Base-by-base conservation (phyloP, 2,797 vertebrate genomes). In the Chromis chromis region DNA sequence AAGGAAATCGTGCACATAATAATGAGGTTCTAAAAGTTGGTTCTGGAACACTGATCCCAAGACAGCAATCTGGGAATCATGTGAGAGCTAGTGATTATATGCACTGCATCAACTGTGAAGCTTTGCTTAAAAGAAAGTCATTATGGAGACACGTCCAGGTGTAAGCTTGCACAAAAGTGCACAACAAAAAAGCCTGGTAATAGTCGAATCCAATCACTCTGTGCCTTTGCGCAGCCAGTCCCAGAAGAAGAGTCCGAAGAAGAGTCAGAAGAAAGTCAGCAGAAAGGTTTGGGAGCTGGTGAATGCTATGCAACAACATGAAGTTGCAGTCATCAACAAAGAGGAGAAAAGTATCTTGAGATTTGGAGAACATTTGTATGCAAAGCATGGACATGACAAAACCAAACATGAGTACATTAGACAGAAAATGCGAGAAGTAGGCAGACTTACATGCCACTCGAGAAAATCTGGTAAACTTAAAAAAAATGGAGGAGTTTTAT, bases 301-400 rank as follows among this genome's bases (percentile, higher is more conserved):
- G 7, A 81, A 71, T 64, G 48, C 14, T 1, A 70, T 77, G 65
- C 16, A 74, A 16, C 66, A 72, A 65, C 68, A 73, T 64, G 27
- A 72, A 22, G 54, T 83, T n/a, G n/a, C 13, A 42, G 2, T 22
- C 8, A 42, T 50, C 2, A 57, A 76, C 31, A 67, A 5, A 66
- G 39, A 66, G 22, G 62, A 77, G 4, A 64, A 44, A 46, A 52
- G 12, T 13, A 79, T 77, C 19, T 6, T 72, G 36, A 69, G 24
- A 28, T 11, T 80, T 19, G 76, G 76, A 22, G 77, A 80, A 68
- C 59, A 77, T 22, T 49, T 86, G 1, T 75, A 62, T 31, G 21
- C 50, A 25, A 79, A 69, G 8, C 64, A 65, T 52, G 68, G 76
- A 57, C 72, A 76, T 17, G 67, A 76, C 50, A 73, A 61, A 3